These are phyloP conservation scores for Neopelma chrysocephalum DNA, from an alignment of 2,797 vertebrate species.

Conservation along the genomic window DNA sequence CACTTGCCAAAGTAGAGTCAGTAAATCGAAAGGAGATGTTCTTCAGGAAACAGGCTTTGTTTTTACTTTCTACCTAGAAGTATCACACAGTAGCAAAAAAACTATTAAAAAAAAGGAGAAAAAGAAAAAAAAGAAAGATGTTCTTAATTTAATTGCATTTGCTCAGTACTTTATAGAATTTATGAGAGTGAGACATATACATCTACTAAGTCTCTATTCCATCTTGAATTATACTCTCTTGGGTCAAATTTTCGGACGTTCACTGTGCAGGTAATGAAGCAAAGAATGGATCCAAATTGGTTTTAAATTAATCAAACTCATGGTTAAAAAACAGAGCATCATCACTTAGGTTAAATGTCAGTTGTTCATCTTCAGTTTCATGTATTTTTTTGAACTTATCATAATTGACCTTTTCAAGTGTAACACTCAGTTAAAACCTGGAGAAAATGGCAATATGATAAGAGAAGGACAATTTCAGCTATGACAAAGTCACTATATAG, in stretches of 20 bases:
- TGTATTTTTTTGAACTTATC: conserved; percentile 24
- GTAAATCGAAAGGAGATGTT: neutral
- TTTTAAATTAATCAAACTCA: conserved; percentile 65
- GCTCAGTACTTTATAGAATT: conserved; percentile 7
- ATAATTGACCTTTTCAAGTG: conserved; percentile 57
- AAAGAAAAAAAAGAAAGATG: neutral
- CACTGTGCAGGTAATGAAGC: conserved; percentile 15
- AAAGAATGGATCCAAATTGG: conserved; percentile 56
- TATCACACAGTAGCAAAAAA: neutral
- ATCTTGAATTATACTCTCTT: conserved; percentile 50
- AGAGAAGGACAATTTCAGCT: conserved; percentile 42
- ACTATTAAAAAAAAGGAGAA: too few relatives aligned
- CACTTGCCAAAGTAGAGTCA: neutral
- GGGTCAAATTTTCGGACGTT: conserved; percentile 24
- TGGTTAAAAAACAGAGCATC: conserved; percentile 36
- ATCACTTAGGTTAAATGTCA: conserved; percentile 56
- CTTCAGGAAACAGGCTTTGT: neutral
- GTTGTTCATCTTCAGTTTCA: conserved; percentile 34
- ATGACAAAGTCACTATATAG: conserved; percentile 22
- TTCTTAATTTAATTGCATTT: conserved; percentile 20
- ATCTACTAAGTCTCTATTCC: conserved; percentile 15
- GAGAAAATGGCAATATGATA: conserved; percentile 20
- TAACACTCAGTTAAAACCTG: conserved; percentile 7
- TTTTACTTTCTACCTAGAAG: neutral
- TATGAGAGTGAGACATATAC: conserved; percentile 16